phyloP scores from a whole-genome alignment of 2,113 vertebrate species.

The Pterocles burchelli region DNA sequence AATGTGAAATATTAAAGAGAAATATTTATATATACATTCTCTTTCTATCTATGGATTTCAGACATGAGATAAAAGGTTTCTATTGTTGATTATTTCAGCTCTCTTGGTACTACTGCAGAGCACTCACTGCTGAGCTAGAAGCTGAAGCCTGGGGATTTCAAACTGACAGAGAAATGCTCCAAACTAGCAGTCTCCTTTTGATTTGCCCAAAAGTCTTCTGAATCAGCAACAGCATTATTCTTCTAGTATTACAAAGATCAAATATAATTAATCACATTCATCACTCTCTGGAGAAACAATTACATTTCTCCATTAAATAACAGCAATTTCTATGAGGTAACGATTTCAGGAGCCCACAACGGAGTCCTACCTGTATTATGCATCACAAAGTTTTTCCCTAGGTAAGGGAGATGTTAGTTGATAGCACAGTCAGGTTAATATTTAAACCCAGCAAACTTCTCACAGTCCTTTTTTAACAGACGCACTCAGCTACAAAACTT shows the following conservation, averaged over 20 bases:
- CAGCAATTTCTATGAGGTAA: background rate
- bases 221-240: background rate
- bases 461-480: background rate
- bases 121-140: background rate
- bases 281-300: slow-evolving; percentile 28
- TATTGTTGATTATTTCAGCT: slow-evolving; percentile 50
- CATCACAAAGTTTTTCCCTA: background rate
- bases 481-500: slow-evolving; percentile 12
- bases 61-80: slow-evolving; percentile 52
- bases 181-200: slow-evolving; percentile 32
- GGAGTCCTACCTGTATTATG: background rate
- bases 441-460: background rate
- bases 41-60: slow-evolving; percentile 46
- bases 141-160: slow-evolving; percentile 49
- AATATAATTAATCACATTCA: background rate
- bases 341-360: background rate
- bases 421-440: background rate
- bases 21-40: slow-evolving; percentile 41
- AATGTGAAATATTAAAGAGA: slow-evolving; percentile 62
- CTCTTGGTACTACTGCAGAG: slow-evolving; percentile 28
- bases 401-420: background rate
- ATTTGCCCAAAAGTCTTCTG: slow-evolving; percentile 36
- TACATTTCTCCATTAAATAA: slow-evolving; percentile 10
- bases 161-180: slow-evolving; percentile 33
- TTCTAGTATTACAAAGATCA: slow-evolving; percentile 3